Base-by-base conservation (phyloP, 2,797 vertebrate species). In the Tinamus major region DNA sequence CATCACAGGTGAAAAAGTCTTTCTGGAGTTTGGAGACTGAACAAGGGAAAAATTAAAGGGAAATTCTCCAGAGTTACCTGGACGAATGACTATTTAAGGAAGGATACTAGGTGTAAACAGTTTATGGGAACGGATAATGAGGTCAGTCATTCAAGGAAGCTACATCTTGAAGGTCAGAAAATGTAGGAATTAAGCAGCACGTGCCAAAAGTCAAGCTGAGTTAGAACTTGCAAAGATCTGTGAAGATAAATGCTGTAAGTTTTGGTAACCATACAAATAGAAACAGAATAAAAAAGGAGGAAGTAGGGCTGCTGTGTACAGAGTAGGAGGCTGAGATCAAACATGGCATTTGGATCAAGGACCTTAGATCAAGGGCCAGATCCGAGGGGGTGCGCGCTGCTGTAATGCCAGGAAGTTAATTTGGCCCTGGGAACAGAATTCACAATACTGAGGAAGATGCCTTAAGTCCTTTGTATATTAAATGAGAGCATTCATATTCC, bases 221-320 rank as follows among this genome's bases (percentile, higher is more conserved):
- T 83, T 89, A 85, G 33, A 83, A 55, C 23, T 87, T 76, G 29
- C 58, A 83, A 79, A 93, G 69, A 71, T 84, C 89, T 93, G 48
- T 86, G 84, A 93, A 96, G 89, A 86, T 79, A 87, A 85, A 31
- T 75, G 70, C 41, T 84, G 74, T 85, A 91, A 90, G 48, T 35
- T 91, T 85, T 74, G 56, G 39, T 94, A 83, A 61, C 31, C 64
- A 44, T 79, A 68, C 64, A 85, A 94, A 91, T 27, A 71, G 62
- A 90, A 96, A 91, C 77, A 80, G 75, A 70, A 80, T 87, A 15
- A 53, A 95, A 95, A 92, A 94, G 95, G 79, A 94, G 90, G 95
- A 95, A 96, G 77, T 88, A 58, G 62, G 44, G 58, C 65, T 95
- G 94, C 94, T 95, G 93, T 58, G 92, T 67, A 75, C 72, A 83